Base-by-base conservation (phyloP, 2,797 vertebrate species). In the Ptychobarbus kaznakovi region DNA sequence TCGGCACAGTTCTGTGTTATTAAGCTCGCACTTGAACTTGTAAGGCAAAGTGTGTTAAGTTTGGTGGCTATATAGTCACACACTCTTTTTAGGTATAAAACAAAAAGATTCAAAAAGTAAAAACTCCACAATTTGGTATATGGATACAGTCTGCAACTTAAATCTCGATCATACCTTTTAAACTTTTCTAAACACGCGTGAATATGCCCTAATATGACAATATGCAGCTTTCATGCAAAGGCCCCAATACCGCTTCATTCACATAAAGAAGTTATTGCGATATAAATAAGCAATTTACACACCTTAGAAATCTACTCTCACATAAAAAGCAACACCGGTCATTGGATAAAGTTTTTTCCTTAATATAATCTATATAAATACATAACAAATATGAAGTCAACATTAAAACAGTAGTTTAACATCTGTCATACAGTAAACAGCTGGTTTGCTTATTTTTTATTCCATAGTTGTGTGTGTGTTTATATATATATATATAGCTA, bases 301-400 rank as follows among this genome's bases (percentile, higher is more conserved):
- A 95, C 94, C 93, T 95, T 94, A 88, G 94, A 96, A 94, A 94
- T 94, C 94, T 96, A 95, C 92, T 95, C 94, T 95, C 81, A 87
- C 90, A 87, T 87, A 78, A 87, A 95, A 95, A 95, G 94, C 94
- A 94, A 95, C 95, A 95, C 94, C 93, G 94, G 94, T 95, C 95
- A 94, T 95, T 94, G 93, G 93, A 96, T 96, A 95, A 94, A 95
- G 42, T 78, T 85, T 93, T 93, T 92, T 92, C 92, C 91, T 94
- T 93, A 94, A 96, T 96, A 96, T 93, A 96, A 95, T 96, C 95
- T 96, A 95, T 96, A 96, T 96, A 96, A 96, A 96, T 96, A 96
- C 95, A 96, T 95, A 88, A 92, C 91, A 91, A 90, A 95, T 94
- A 94, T 94, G 94, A 95, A 95, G 94, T 95, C 95, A 94, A 95